phyloP scores from a whole-genome alignment of 2,888 invertebrate species.

The Panopea generosa region DNA sequence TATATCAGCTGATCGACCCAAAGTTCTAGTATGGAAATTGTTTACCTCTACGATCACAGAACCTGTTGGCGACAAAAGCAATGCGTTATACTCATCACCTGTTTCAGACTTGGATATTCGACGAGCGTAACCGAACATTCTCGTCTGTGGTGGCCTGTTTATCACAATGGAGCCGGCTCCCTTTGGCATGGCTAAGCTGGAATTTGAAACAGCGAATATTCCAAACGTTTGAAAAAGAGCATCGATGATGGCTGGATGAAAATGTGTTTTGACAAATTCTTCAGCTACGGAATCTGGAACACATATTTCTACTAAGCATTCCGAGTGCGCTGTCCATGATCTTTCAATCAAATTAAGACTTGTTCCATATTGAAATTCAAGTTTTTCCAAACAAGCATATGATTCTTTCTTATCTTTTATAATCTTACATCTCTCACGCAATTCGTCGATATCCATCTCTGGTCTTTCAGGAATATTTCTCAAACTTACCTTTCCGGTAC shows the following conservation, averaged over 20 bases:
- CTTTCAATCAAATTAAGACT: constrained; percentile 8
- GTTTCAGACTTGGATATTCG: too few species aligned
- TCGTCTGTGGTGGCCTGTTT: too few species aligned
- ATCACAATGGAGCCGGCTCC: too few species aligned
- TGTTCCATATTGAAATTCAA: constrained; percentile 11
- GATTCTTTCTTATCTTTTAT: neutral
- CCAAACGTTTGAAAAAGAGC: too few species aligned
- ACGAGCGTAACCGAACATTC: too few species aligned
- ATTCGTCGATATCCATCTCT: too few species aligned
- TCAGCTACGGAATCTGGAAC: too few species aligned
- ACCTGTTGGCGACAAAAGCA: constrained; percentile 9
- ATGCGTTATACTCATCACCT: neutral
- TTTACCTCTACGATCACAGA: constrained; percentile 6
- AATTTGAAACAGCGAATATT: neutral
- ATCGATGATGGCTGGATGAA: too few species aligned
- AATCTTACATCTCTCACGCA: neutral
- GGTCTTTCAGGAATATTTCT: neutral
- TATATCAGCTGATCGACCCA: too few species aligned
- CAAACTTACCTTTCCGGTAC: neutral
- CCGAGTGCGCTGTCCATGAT: neutral
- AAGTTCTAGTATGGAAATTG: constrained; percentile 8
- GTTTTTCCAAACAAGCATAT: neutral
- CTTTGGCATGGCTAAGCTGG: neutral
- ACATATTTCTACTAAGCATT: neutral
- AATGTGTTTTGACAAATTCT: too few species aligned